A percentile compares a stretch with the other conserved stretches of the same genome.
These are phyloP conservation scores for Crocidura indochinensis DNA, from an alignment of 2,797 vertebrate species.

Conservation along the genomic window DNA sequence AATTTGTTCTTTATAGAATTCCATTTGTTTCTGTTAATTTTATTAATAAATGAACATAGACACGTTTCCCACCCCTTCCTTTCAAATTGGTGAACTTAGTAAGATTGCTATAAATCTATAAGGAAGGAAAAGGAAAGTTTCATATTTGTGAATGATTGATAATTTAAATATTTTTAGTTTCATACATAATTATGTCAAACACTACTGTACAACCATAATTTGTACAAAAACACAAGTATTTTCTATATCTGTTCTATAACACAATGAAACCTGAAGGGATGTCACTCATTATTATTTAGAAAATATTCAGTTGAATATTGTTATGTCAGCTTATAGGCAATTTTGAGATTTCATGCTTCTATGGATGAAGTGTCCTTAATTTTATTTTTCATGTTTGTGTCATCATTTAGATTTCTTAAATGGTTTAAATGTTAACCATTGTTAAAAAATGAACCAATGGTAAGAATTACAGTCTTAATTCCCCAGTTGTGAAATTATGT, in stretches of 20 bases:
- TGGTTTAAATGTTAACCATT: conserved; percentile 67
- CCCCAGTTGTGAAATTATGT: conserved; percentile 69
- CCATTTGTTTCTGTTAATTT: background rate
- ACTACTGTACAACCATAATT: background rate
- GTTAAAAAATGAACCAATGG: conserved; percentile 71
- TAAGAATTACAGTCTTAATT: conserved; percentile 75
- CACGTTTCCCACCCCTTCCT: background rate
- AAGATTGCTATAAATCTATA: conserved; percentile 11
- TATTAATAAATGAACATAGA: background rate
- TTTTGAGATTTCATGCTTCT: background rate
- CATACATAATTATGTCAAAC: background rate
- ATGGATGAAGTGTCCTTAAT: conserved; percentile 63
- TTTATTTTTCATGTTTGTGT: conserved; percentile 65
- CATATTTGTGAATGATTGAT: background rate
- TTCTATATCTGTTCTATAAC: too few relatives aligned
- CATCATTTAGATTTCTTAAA: conserved; percentile 68
- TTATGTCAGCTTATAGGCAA: too few relatives aligned
- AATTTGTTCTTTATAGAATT: background rate
- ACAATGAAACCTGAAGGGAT: too few relatives aligned
- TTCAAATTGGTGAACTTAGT: background rate
- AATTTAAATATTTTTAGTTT: conserved; percentile 51
- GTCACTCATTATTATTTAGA: too few relatives aligned
- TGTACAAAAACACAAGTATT: background rate
- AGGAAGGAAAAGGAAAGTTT: background rate
- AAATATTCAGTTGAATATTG: too few relatives aligned